Conservation (phyloP, 2,888 invertebrate species). For the Sminthurinus aureus region DNA sequence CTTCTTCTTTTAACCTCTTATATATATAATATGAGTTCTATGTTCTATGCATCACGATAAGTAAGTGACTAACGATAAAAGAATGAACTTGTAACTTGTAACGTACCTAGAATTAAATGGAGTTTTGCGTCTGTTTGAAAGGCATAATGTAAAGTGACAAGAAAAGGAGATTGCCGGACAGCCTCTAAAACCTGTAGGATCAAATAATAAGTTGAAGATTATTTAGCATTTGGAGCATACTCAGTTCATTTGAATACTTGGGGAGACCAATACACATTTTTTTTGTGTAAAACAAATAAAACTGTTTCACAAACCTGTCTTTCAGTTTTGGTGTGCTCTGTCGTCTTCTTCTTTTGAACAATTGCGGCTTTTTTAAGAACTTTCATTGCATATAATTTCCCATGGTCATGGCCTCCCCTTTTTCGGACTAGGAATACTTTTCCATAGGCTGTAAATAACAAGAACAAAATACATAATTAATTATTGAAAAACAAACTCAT, state of each 20-base stretch:
- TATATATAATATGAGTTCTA: neutral
- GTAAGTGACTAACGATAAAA: neutral
- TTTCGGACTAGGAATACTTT: conserved; percentile 96
- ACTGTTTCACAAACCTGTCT: conserved; percentile 74
- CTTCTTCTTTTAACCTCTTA: neutral
- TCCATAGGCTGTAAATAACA: conserved; percentile 79
- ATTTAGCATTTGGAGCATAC: too few relatives aligned
- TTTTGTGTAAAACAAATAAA: too few relatives aligned
- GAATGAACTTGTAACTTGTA: too few relatives aligned
- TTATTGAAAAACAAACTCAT: neutral
- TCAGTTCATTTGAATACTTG: too few relatives aligned
- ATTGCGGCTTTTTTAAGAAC: conserved; percentile 95
- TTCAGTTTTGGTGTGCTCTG: conserved; percentile 97
- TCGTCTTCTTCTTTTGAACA: conserved; percentile 92
- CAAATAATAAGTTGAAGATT: too few relatives aligned
- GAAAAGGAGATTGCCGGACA: conserved; percentile 91
- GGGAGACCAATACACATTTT: too few relatives aligned
- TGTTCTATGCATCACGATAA: neutral
- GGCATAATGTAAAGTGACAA: conserved; percentile 96
- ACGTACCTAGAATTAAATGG: conserved; percentile 93
- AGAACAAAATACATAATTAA: conserved; percentile 33
- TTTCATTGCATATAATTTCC: conserved; percentile 97
- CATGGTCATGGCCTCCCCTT: conserved; percentile 80
- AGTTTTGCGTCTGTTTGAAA: conserved; percentile 97
- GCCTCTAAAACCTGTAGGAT: conserved; percentile 73